These are phyloP conservation scores for Ladona fulva DNA, from an alignment of 1,140 invertebrate species.

Conservation along the genomic window DNA sequence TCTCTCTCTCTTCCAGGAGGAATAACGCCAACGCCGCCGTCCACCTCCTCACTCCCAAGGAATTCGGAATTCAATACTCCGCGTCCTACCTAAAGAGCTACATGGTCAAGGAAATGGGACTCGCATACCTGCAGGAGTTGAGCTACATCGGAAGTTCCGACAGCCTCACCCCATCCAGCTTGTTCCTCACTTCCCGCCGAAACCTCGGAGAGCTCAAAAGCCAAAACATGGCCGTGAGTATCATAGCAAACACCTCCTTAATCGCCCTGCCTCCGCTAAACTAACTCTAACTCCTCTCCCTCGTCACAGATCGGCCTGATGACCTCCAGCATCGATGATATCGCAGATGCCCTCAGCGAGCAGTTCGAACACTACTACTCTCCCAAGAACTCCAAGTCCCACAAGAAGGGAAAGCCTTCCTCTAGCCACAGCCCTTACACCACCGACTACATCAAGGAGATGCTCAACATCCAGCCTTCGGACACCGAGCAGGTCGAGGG, in stretches of 20 bases:
- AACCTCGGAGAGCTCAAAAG: slow-evolving; percentile 39
- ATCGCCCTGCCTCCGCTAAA: too few species aligned
- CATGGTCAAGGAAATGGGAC: slow-evolving; percentile 36
- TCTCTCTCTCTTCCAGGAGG: slow-evolving; percentile 34
- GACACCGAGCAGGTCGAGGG: slow-evolving; percentile 47
- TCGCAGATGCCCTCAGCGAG: slow-evolving; percentile 35
- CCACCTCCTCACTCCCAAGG: slow-evolving; percentile 43
- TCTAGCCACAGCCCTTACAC: background rate
- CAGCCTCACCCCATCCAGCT: slow-evolving; percentile 39
- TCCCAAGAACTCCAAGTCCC: slow-evolving; percentile 23
- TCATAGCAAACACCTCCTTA: slow-evolving; percentile 21
- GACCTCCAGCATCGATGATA: slow-evolving; percentile 42
- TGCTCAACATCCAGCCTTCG: slow-evolving; percentile 45
- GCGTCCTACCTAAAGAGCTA: slow-evolving; percentile 34
- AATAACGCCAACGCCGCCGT: slow-evolving; percentile 44
- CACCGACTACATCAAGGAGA: slow-evolving; percentile 40
- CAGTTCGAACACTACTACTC: slow-evolving; percentile 26
- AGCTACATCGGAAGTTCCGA: slow-evolving; percentile 47
- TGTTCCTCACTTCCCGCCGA: slow-evolving; percentile 33
- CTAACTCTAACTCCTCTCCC: background rate
- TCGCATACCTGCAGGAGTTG: slow-evolving; percentile 33
- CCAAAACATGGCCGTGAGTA: slow-evolving; percentile 31
- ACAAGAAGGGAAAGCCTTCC: slow-evolving; percentile 22
- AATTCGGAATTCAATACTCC: slow-evolving; percentile 44
- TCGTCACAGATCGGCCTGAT: slow-evolving; percentile 30